Base-by-base conservation (phyloP, 2,113 vertebrate species). In the Alethe castanea region DNA sequence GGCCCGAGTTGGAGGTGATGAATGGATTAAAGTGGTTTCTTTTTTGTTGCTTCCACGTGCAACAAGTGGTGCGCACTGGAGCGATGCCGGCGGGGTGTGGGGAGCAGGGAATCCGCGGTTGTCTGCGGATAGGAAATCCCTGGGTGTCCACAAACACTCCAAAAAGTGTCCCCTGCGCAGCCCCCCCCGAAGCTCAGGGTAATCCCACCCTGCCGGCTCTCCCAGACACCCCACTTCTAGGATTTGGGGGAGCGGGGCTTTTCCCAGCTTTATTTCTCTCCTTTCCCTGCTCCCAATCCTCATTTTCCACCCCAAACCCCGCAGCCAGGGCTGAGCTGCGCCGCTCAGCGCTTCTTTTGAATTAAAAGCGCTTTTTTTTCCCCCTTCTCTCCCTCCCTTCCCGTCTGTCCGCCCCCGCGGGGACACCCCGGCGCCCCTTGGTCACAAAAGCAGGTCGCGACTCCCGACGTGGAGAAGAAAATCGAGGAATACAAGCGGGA, bases 401-500 rank as follows among this genome's bases (percentile, higher is more conserved):
- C 54, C 73, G 48, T 25, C n/a, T 9, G 48, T 57, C 74, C 42
- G 35, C 82, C 31, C 87, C 50, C 54, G 18, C 59, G 47, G 86
- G 14, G 80, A 59, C 81, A 4, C 40, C 64, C 69, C 45, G 88
- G 45, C 65, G 69, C 71, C 86, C 61, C 81, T 97, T 97, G 94
- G 76, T 82, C 97, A 88, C 97, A 99, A 98, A 98, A 99, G 99
- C 99, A 99, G 99, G 99, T 99, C 90, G 99, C 99, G 83, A 99
- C 99, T 97, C 99, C 99, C 19, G 99, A 99, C 85, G 99, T 99
- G 97, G 99, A 99, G 97, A 99, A 99, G 95, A 98, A 99, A 96
- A 99, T 99, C 47, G 99, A 99, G 97, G 99, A 99, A 70, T 99
- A 99, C 98, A 99, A 99, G 97, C 96, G 99, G 52, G 99, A 99